Evolutionary conservation across 2,797 vertebrate species (phyloP), one percentile per base, ranked within the genome.

Genomic region (Coilia nasus): DNA sequence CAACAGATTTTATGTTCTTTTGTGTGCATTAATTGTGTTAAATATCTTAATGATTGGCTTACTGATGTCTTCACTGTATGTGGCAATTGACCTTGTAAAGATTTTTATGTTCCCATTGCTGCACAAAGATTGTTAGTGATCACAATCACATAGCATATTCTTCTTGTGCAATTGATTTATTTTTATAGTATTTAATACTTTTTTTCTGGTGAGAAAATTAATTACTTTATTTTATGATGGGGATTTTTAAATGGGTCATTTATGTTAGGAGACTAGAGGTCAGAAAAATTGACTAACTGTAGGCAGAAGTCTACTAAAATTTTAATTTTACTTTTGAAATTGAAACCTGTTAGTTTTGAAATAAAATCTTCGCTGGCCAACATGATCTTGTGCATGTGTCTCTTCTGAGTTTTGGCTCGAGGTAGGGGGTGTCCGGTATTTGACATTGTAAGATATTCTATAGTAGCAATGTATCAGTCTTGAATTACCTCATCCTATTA

Each of bases 151-250:
- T 85, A 88, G 88, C 92, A 89, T 88, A 90, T 86, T 86, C 64
- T 90, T 92, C 9, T 93, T 90, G 93, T 93, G 92, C 92, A 92
- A 93, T 90, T 93, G 90, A 91, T 94, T 96, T 94, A 94, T 96
- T 96, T 96, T 96, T 94, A 93, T 94, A 95, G 92, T 94, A 95
- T 95, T 96, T 96, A 95, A 89, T 88, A 0, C 62, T 89, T 90
- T 82, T 89, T 90, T 86, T 88, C 90, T 87, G 89, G 87, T 93
- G 89, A 91, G 80, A 90, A 85, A 84, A 82, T 94, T 89, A 92
- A 90, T 89, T 90, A 88, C 93, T 90, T 93, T 92, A 92, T 93
- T 94, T 92, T 89, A 86, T 91, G 90, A 90, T 89, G 89, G 84
- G 87, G 86, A 82, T 41, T 78, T 44, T 21, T 44, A 78, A 35